Percentiles rank a stretch among this genome's conserved stretches.
phyloP scores from a whole-genome alignment of 2,888 invertebrate species.

The Mystacides longicornis region DNA sequence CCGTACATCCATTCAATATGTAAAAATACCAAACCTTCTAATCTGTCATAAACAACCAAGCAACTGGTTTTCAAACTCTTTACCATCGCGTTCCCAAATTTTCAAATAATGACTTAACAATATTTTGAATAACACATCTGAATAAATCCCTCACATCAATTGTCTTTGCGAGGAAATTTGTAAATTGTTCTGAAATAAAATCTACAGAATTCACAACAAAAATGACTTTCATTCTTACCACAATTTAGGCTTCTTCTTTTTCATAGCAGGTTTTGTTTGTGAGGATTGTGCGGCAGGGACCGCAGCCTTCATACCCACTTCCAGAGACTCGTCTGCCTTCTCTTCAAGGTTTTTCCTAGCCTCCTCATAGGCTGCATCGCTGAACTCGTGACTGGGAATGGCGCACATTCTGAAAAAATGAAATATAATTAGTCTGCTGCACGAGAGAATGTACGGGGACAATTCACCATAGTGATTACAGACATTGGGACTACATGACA shows the following conservation, averaged over 20 bases:
- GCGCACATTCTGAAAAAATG: conserved; percentile 53
- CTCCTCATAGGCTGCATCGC: conserved; percentile 72
- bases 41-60: too few relatives aligned
- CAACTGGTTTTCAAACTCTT: too few relatives aligned
- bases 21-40: too few relatives aligned
- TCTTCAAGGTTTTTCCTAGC: conserved; percentile 70
- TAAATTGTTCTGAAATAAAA: background rate
- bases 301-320: conserved; percentile 60
- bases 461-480: too few relatives aligned
- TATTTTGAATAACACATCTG: too few relatives aligned
- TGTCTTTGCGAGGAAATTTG: background rate
- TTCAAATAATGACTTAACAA: too few relatives aligned
- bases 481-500: too few relatives aligned
- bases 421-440: too few relatives aligned
- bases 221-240: conserved; percentile 29
- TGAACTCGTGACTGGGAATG: conserved; percentile 79
- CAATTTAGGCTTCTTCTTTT: conserved; percentile 32
- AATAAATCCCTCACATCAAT: too few relatives aligned
- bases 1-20: too few relatives aligned
- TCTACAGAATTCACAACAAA: background rate
- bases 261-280: conserved; percentile 14
- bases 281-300: background rate
- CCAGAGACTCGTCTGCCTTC: conserved; percentile 75
- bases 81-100: too few relatives aligned
- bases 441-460: too few relatives aligned